phyloP scores from a whole-genome alignment of 2,797 vertebrate species.

The Picus viridis region DNA sequence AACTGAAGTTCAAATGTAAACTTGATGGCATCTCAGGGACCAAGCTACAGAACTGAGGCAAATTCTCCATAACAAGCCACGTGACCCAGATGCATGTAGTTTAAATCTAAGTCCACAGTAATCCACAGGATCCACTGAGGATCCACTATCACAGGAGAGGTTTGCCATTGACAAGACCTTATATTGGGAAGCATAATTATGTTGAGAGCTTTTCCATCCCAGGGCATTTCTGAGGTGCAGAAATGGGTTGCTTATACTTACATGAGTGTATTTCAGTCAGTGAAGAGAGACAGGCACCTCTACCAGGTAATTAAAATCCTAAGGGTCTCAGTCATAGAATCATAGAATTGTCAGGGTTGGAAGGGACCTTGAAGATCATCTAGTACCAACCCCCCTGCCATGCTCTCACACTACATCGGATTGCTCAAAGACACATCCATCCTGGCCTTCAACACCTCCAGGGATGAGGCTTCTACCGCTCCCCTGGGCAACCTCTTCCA shows the following conservation, averaged over 20 bases:
- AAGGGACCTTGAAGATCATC: too few species aligned
- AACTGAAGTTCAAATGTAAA: not conserved
- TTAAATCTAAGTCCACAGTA: not conserved
- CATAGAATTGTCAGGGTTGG: too few species aligned
- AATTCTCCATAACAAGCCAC: not conserved
- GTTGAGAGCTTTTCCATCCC: not conserved
- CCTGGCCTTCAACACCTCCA: too few species aligned
- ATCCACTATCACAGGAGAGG: not conserved
- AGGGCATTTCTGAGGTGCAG: not conserved
- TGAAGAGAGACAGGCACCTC: not conserved
- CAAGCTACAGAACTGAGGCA: not conserved
- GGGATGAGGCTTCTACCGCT: too few species aligned
- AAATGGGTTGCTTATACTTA: not conserved
- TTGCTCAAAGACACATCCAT: too few species aligned
- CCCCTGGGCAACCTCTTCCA: too few species aligned
- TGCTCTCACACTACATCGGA: too few species aligned
- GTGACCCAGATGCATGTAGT: rapidly evolving
- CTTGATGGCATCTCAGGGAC: not conserved
- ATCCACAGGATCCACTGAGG: not conserved
- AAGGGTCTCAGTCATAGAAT: not conserved
- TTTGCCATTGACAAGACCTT: not conserved
- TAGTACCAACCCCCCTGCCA: too few species aligned
- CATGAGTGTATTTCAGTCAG: not conserved
- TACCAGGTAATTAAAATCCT: not conserved
- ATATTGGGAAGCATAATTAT: not conserved